Conservation (phyloP, 2,797 vertebrate species). For the Triplophysa bombifrons region DNA sequence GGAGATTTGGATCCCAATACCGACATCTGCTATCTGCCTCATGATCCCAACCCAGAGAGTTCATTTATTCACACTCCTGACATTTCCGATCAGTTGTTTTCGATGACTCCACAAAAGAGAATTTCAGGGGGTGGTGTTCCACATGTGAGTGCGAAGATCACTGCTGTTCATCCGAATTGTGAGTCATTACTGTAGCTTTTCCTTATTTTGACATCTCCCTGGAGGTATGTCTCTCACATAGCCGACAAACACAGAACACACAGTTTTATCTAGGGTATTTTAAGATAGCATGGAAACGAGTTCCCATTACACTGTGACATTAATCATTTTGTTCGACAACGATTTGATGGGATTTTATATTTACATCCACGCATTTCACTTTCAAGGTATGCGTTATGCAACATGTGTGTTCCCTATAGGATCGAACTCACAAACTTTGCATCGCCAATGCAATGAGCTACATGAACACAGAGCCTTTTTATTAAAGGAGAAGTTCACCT, state of each 20-base stretch:
- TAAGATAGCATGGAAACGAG: no score
- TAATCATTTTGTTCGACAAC: no score
- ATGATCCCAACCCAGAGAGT: constrained; percentile 19
- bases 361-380: no score
- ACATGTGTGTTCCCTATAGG: no score
- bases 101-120: constrained; percentile 32
- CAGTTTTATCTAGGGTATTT: no score
- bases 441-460: no score
- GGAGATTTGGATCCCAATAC: constrained; percentile 33
- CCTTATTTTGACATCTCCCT: constrained; percentile 3
- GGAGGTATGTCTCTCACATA: not conserved
- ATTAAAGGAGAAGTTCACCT: no score
- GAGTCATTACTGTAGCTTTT: not conserved
- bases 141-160: constrained; percentile 20
- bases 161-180: not conserved
- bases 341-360: no score
- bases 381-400: no score
- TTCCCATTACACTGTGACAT: no score
- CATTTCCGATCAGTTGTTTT: constrained; percentile 33
- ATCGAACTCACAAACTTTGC: no score
- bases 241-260: not conserved
- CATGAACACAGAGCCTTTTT: no score
- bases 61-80: constrained; percentile 33
- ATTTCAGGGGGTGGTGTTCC: constrained; percentile 31
- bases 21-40: constrained; percentile 34